These are phyloP conservation scores for Clunio marinus DNA, from an alignment of 2,888 invertebrate species.

Conservation along the genomic window DNA sequence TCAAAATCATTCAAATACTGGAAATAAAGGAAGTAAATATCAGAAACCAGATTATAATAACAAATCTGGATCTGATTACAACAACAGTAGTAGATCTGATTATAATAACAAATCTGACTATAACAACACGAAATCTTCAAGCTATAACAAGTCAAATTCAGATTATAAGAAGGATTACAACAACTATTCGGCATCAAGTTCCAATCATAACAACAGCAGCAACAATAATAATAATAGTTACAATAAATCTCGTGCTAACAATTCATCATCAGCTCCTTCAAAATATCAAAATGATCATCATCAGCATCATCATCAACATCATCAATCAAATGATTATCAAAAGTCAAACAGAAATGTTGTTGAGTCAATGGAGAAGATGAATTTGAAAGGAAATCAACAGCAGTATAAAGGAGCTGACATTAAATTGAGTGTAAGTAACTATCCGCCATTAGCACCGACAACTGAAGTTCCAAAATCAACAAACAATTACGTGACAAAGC, in stretches of 20 bases:
- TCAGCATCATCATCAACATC: too few species aligned
- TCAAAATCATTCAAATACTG: constrained; percentile 44
- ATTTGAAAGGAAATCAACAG: constrained; percentile 18
- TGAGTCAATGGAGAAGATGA: constrained; percentile 36
- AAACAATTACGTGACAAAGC: constrained; percentile 46
- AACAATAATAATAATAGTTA: constrained; percentile 42
- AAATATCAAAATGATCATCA: not conserved
- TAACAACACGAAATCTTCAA: too few species aligned
- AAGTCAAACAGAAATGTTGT: constrained; percentile 14
- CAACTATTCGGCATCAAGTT: not conserved
- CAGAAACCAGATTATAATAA: constrained; percentile 38
- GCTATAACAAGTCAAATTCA: too few species aligned
- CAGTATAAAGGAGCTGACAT: not conserved
- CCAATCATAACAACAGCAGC: too few species aligned
- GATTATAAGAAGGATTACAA: constrained; percentile 17
- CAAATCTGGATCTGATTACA: constrained; percentile 19
- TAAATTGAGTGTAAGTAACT: constrained; percentile 40
- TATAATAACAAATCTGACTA: too few species aligned
- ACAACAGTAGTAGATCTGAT: too few species aligned
- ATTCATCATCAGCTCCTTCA: not conserved
- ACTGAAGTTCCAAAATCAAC: constrained; percentile 43
- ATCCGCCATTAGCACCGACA: constrained; percentile 40
- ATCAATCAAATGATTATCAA: constrained; percentile 15
- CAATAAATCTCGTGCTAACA: constrained; percentile 31
- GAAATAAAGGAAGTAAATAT: constrained; percentile 41